Evolutionary conservation across 2,113 vertebrate genomes (phyloP).

Genomic region (Salminus brasiliensis): DNA sequence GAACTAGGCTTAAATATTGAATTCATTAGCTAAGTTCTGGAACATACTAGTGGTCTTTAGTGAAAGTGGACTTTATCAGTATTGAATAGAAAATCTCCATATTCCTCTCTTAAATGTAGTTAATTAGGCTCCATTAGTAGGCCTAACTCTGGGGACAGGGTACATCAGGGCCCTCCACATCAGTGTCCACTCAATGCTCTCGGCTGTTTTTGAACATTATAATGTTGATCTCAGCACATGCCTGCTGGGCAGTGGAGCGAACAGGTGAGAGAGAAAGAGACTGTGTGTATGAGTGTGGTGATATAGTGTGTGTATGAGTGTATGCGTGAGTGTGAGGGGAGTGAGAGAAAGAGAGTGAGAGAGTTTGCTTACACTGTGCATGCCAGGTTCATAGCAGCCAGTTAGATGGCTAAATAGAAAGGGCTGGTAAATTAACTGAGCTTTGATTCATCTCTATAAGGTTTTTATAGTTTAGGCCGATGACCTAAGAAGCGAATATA

Average conservation of each 20-base stretch:
- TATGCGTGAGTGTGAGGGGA: conserved; percentile 30
- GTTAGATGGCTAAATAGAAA: conserved; percentile 37
- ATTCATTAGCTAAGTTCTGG: background rate
- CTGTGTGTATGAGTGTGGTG: conserved; percentile 52
- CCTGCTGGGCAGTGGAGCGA: conserved; percentile 75
- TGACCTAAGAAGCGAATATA: background rate
- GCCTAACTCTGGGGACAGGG: background rate
- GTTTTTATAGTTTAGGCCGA: conserved; percentile 8
- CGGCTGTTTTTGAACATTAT: conserved; percentile 76
- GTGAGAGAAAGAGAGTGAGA: conserved; percentile 24
- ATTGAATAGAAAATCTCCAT: background rate
- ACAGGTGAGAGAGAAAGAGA: conserved; percentile 69
- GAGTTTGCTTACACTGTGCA: conserved; percentile 44
- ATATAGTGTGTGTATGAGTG: conserved; percentile 38
- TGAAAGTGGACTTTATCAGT: background rate
- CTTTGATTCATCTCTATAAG: conserved; percentile 9
- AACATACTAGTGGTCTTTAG: conserved; percentile 8
- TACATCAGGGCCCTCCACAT: conserved; percentile 41
- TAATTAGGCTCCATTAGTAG: conserved; percentile 3
- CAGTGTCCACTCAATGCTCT: conserved; percentile 67
- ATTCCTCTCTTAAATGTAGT: conserved; percentile 26
- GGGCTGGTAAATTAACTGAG: no score
- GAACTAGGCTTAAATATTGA: background rate
- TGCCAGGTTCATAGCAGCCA: conserved; percentile 36
- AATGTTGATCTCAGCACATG: conserved; percentile 82